Conservation (phyloP, 2,888 invertebrate genomes). For the Ypsolopha scabrella region DNA sequence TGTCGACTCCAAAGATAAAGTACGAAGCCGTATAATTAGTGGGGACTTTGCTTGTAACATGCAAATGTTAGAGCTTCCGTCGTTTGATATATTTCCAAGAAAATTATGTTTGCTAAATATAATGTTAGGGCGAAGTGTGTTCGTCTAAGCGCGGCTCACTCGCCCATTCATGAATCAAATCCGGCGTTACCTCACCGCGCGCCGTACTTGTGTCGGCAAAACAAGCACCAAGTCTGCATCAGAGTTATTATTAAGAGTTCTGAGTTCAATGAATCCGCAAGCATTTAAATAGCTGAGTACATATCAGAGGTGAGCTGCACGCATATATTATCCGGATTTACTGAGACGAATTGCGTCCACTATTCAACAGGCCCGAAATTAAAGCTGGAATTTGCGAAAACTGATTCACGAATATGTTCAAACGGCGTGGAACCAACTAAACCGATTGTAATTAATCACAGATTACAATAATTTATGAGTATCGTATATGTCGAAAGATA, state of each 20-base stretch:
- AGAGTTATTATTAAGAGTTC: conserved; percentile 63
- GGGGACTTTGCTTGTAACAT: conserved; percentile 29
- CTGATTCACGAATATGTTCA: conserved; percentile 22
- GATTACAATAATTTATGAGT: conserved; percentile 28
- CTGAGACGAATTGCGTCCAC: conserved; percentile 25
- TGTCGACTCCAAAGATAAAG: conserved; percentile 1
- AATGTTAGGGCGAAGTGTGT: conserved; percentile 20
- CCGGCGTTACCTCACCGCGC: conserved; percentile 61
- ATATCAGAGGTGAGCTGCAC: too few relatives aligned
- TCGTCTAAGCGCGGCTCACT: conserved; percentile 33
- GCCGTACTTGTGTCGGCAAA: conserved; percentile 31
- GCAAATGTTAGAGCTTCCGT: conserved; percentile 48
- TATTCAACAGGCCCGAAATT: conserved; percentile 25
- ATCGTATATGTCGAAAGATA: conserved; percentile 39
- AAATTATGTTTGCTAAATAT: conserved; percentile 61
- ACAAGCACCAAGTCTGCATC: conserved; percentile 47
- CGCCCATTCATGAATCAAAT: conserved; percentile 69
- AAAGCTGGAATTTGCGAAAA: conserved; percentile 31
- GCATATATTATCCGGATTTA: conserved; percentile 15
- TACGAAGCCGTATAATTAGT: conserved; percentile 13
- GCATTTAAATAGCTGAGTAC: conserved; percentile 35
- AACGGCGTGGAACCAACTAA: conserved; percentile 34
- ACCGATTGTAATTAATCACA: conserved; percentile 32
- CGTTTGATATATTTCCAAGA: conserved; percentile 54
- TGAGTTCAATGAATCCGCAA: conserved; percentile 60